Base-by-base conservation (phyloP, 2,797 vertebrate genomes). In the Anguilla anguilla region DNA sequence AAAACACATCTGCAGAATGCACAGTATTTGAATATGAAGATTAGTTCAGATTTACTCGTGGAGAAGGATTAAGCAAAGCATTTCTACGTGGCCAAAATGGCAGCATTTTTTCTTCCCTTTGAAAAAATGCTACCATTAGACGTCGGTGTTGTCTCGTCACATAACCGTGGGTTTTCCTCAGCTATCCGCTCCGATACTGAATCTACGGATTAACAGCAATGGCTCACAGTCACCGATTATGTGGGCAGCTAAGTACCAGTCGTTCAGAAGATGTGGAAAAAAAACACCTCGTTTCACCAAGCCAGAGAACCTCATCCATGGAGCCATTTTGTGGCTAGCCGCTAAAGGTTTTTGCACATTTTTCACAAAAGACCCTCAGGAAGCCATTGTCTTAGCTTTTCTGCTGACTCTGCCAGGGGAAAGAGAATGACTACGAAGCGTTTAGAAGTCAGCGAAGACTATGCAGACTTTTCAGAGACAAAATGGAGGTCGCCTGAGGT, bases 391-490 rank as follows among this genome's bases (percentile, higher is more conserved):
- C 46, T 79, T 84, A 15, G 9, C 35, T 81, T 79, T 28, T 87
- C 13, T 87, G 86, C 86, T 81, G 85, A 87, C 55, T 17, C 55
- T 5, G 84, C 25, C 61, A 25, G 2, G 31, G 5, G 6, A 72
- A 61, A 85, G 22, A 13, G 31, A 59, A 10, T 25, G 83, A 77
- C 53, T 39, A 31, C 6, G 22, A n/a, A 28, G 10, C n/a, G 6
- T 82, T 57, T 87, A 39, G 46, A 39, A 59, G 31, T 51, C 2
- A 51, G 15, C 35, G 72, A 61, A 79, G 74, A 51, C 86, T 61
- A 31, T 31, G 3, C 39, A 17, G 51, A 28, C 67, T 43, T 84
- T 91, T 87, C 59, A 53, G 59, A 85, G 90, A 83, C 25, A 85
- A 69, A 81, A 25, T 15, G 3, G 79, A 83, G 55, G 83, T 86